A percentile compares a stretch with the other conserved stretches of the same genome.
These are phyloP conservation scores for Carlito syrichta DNA, from an alignment of 2,113 vertebrate genomes.

Conservation along the genomic window DNA sequence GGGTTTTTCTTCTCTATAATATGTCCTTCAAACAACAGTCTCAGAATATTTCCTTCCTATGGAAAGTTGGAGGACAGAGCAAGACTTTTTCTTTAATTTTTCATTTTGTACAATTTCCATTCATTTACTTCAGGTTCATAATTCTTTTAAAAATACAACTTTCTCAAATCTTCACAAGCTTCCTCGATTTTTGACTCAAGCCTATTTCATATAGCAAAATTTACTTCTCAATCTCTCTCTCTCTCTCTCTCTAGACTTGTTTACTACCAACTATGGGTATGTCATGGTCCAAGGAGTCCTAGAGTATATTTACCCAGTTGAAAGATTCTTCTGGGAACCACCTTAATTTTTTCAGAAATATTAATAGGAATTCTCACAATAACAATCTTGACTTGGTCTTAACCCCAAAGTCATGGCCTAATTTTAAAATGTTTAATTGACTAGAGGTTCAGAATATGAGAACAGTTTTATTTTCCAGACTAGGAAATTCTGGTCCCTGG, in stretches of 20 bases:
- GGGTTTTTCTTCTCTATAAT: neutral
- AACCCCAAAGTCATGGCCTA: neutral
- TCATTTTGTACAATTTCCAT: neutral
- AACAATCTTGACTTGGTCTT: neutral
- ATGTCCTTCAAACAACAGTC: neutral
- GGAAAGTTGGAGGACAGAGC: accelerated
- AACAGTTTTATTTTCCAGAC: neutral
- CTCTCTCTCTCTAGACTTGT: neutral
- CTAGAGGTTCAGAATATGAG: neutral
- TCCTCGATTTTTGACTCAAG: neutral
- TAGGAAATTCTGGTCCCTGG: neutral
- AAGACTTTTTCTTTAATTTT: neutral
- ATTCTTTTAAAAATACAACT: neutral
- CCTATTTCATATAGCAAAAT: neutral
- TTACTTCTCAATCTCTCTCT: neutral
- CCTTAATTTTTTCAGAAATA: neutral
- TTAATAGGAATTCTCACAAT: neutral
- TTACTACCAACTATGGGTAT: neutral
- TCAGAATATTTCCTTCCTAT: neutral
- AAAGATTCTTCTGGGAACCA: neutral
- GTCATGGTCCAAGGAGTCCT: neutral
- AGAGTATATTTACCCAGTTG: neutral
- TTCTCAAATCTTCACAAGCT: neutral
- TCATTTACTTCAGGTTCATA: neutral
- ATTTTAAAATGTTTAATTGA: neutral